Evolutionary conservation across 64 coral and sea anemone genomes (phyloP).

Genomic region (Montipora sp.): DNA sequence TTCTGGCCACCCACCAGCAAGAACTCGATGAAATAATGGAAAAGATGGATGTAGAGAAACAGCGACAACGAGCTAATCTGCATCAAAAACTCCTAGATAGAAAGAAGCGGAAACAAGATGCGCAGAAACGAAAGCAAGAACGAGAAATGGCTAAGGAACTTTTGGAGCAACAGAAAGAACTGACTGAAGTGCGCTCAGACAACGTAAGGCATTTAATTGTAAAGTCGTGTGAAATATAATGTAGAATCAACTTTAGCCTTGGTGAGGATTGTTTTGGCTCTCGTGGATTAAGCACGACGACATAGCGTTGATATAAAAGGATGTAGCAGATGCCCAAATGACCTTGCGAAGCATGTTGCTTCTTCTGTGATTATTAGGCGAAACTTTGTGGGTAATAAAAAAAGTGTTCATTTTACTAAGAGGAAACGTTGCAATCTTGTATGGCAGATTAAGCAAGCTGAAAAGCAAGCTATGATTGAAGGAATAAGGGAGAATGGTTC

Average conservation of each 20-base stretch:
- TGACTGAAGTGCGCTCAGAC: slow-evolving; percentile 83
- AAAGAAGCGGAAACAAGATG: slow-evolving; percentile 80
- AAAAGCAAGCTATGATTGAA: slow-evolving; percentile 97
- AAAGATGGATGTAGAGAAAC: slow-evolving; percentile 87
- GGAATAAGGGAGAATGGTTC: slow-evolving; percentile 94
- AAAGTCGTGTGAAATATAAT: not conserved
- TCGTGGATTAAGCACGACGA: no score
- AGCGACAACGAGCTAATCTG: slow-evolving; percentile 75
- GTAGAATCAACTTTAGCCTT: not conserved
- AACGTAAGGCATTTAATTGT: slow-evolving; percentile 46
- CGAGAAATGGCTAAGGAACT: slow-evolving; percentile 92
- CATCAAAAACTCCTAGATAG: slow-evolving; percentile 86
- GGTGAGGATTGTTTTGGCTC: no score
- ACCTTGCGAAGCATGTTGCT: not conserved
- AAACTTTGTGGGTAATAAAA: no score
- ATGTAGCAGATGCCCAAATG: not conserved
- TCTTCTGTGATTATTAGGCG: no score
- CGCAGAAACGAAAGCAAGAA: slow-evolving; percentile 89
- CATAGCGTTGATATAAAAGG: no score
- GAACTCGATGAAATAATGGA: slow-evolving; percentile 95
- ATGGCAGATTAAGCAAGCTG: slow-evolving; percentile 91
- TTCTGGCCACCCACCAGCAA: slow-evolving; percentile 87
- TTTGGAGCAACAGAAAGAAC: slow-evolving; percentile 94
- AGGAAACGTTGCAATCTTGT: not conserved
- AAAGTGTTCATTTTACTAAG: not conserved